Percentiles rank a stretch among this genome's conserved stretches.
Conservation (phyloP, 1,140 invertebrate genomes). For the Drosophila sturtevanti region DNA sequence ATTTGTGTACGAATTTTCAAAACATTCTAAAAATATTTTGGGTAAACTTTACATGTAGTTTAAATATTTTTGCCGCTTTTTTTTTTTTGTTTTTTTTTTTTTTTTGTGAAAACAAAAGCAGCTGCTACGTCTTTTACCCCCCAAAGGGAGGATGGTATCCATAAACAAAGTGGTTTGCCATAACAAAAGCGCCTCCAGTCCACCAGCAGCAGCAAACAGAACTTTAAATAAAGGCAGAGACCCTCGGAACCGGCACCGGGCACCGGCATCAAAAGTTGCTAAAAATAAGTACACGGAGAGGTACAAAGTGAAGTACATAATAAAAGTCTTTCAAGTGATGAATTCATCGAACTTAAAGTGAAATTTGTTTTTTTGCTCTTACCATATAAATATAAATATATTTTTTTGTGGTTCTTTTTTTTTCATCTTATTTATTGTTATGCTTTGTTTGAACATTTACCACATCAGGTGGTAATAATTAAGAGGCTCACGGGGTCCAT, state of each 20-base stretch:
- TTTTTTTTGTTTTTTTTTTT: too few species aligned
- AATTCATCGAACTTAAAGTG: conserved; percentile 12
- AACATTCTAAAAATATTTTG: too few species aligned
- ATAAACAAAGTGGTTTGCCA: conserved; percentile 13
- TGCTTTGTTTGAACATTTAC: neutral
- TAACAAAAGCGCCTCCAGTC: conserved; percentile 2
- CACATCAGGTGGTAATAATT: conserved; percentile 16
- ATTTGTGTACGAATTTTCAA: too few species aligned
- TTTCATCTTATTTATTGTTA: neutral
- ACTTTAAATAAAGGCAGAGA: neutral
- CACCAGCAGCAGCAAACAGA: neutral
- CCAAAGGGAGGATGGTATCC: neutral
- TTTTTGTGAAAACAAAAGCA: neutral
- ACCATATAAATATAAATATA: too few species aligned
- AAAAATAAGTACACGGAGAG: conserved; percentile 12
- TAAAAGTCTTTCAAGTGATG: conserved; percentile 10
- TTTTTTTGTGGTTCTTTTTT: conserved; percentile 14
- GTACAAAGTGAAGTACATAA: conserved; percentile 15
- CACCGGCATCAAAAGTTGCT: conserved; percentile 11
- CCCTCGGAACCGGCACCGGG: too few species aligned
- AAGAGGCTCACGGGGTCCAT: conserved; percentile 16
- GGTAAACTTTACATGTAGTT: neutral
- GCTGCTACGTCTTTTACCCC: neutral
- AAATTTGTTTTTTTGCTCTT: neutral
- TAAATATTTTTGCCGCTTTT: neutral